Base-by-base conservation (phyloP, 2,888 invertebrate species). In the Cephus rjabovi region DNA sequence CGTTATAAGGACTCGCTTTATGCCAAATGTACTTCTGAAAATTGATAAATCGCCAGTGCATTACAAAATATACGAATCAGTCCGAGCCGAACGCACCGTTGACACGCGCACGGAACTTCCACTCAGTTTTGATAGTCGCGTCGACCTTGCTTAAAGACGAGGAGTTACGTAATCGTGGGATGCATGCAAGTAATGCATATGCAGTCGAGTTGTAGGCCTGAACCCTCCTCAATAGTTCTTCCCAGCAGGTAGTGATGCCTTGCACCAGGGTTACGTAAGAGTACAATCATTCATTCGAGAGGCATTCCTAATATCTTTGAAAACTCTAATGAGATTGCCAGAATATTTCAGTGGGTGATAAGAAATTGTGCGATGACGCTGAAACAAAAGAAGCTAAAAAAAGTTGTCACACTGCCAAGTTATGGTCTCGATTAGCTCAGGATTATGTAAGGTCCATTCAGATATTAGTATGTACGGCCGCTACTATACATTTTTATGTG, bases 391-490 rank as follows among this genome's bases (percentile, higher is more conserved):
- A 40, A 40, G 40, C 40, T 40, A 6, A 40, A 40, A 40, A 1
- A 2, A 9, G 56, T 23, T 23, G 56, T 23, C 23, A 56, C 56
- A 23, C 23, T 23, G 23, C 23, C 23, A 56, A 56, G 9, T 6
- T 23, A 56, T 56, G 23, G 23, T 56, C 56, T 56, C 23, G 56
- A 2, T 23, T 23, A 56, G 9, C 33, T 71, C 31, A 31, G 30
- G 56, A 30, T 86, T 83, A 83, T 82, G 83, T 82, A 85, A 87
- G 73, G 77, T 35, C 76, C 77, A 84, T 86, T 84, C 80, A 71
- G 75, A 81, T 83, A 84, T 88, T 85, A 83, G 84, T 84, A 85
- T 84, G 83, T 84, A 80, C 75, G 76, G 75, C 74, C 81, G 77
- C 77, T 77, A 79, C 81, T 84, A 81, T 79, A 81, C 74, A 82